Conservation (phyloP, 2,888 invertebrate genomes). For the Chloroclystis v-ata region DNA sequence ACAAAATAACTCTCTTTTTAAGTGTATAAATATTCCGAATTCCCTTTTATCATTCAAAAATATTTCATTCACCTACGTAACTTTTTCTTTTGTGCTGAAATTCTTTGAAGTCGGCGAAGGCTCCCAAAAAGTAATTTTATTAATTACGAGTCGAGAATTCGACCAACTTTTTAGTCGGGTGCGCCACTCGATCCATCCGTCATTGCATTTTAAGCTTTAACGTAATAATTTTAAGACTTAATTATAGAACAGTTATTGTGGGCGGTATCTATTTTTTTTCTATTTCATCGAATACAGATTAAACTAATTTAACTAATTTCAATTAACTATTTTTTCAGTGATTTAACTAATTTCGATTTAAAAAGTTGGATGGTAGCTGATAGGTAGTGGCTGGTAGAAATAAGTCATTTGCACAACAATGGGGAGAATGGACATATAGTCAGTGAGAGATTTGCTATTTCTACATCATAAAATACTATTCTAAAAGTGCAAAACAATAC, state of each 20-base stretch:
- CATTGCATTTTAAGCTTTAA: conserved; percentile 3
- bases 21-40: conserved; percentile 69
- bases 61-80: conserved; percentile 78
- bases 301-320: no score
- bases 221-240: neutral
- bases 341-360: no score
- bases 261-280: no score
- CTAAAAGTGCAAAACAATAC: neutral
- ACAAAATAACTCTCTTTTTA: conserved; percentile 31
- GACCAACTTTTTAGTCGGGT: conserved; percentile 57
- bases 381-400: no score
- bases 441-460: no score
- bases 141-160: conserved; percentile 78
- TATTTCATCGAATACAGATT: no score
- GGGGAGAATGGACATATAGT: no score
- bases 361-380: no score
- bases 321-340: no score
- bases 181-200: neutral
- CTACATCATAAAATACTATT: no score
- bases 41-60: conserved; percentile 75
- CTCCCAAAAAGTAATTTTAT: conserved; percentile 79
- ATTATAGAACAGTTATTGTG: no score
- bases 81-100: conserved; percentile 76
- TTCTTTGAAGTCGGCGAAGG: conserved; percentile 77
- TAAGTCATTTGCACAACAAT: no score